phyloP scores from a whole-genome alignment of 1,140 invertebrate genomes.

The Elymnias hypermnestra region DNA sequence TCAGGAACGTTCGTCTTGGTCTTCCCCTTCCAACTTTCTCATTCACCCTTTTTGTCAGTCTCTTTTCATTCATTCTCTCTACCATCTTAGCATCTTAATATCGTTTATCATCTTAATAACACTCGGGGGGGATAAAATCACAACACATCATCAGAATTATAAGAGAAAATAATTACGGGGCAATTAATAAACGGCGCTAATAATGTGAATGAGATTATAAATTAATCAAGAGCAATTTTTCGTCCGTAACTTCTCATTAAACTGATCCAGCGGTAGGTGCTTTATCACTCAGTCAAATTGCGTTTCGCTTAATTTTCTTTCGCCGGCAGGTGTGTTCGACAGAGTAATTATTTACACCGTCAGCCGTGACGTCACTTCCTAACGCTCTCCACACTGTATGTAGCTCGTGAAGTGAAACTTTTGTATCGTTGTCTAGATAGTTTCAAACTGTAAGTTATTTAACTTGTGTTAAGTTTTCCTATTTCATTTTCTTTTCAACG shows the following conservation, averaged over 20 bases:
- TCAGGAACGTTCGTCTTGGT: no score
- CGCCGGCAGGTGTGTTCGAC: constrained; percentile 73
- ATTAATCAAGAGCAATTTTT: constrained; percentile 70
- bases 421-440: constrained; percentile 51
- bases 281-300: constrained; percentile 75
- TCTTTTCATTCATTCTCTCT: no score
- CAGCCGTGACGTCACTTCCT: constrained; percentile 59
- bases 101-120: no score
- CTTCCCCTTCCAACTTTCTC: no score
- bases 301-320: constrained; percentile 76
- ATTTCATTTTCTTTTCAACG: constrained; percentile 21
- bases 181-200: constrained; percentile 52
- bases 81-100: no score
- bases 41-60: no score
- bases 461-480: constrained; percentile 40
- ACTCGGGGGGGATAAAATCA: no score
- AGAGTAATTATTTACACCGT: constrained; percentile 75
- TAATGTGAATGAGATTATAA: constrained; percentile 64
- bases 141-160: constrained; percentile 30
- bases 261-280: constrained; percentile 68
- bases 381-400: constrained; percentile 26
- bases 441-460: constrained; percentile 44
- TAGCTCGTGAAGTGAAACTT: constrained; percentile 49
- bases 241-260: constrained; percentile 68
- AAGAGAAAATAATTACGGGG: constrained; percentile 41